Evolutionary conservation across 2,888 invertebrate species (phyloP).

Genomic region (Platypus cylindrus): DNA sequence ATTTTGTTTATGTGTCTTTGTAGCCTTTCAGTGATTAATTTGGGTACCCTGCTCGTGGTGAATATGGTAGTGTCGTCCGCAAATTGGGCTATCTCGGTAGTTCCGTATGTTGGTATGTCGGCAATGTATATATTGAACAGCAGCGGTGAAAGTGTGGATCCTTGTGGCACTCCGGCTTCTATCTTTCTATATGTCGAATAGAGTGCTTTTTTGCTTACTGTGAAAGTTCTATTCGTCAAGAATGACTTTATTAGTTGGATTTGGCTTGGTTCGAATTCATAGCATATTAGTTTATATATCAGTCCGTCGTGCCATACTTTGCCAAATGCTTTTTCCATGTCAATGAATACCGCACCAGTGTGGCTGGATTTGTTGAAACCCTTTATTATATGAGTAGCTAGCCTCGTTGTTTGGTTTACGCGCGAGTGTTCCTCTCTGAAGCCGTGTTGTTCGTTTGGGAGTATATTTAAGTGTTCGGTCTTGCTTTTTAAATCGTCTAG

Average conservation of each 20-base stretch:
- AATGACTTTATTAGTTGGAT: slow-evolving; percentile 1
- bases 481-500: no score
- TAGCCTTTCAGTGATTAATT: neutral
- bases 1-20: neutral
- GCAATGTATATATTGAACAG: slow-evolving; percentile 5
- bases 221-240: slow-evolving; percentile 2
- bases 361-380: no score
- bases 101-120: slow-evolving; percentile 1
- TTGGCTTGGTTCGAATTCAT: neutral
- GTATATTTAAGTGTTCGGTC: no score
- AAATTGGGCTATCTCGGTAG: neutral
- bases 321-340: slow-evolving; percentile 4
- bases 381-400: no score
- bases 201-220: neutral
- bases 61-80: slow-evolving; percentile 2
- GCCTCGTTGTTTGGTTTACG: no score
- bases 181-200: neutral
- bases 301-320: slow-evolving; percentile 3
- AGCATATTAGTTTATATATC: neutral
- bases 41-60: no score
- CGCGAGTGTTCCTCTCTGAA: no score
- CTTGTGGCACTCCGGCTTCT: slow-evolving; percentile 15
- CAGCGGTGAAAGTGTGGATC: slow-evolving; percentile 10
- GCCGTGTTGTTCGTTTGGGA: no score
- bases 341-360: no score